Evolutionary conservation across 64 coral and sea anemone genomes (phyloP), one percentile per base, ranked within the genome.

Genomic region (Actinia equina): DNA sequence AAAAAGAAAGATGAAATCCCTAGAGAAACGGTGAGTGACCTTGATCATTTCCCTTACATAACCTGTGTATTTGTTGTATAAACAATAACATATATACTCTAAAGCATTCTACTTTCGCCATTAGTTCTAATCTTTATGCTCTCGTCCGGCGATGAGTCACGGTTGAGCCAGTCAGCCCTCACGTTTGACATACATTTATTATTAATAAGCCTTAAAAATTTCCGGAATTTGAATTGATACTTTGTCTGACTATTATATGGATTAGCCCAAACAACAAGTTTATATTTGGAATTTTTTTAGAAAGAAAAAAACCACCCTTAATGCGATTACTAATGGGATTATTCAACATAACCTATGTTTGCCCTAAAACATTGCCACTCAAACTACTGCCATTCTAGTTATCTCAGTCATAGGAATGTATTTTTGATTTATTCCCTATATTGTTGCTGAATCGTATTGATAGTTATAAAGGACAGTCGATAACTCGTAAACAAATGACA

Each of bases 1-100:
- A 52, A 81, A 81, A 81, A 44, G 49, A 44, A 81, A 81, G 78
- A 22, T 81, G 44, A 81, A 81, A 52, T 18, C 27, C 44, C 45
- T 81, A 17, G 78, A 81, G 44, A 17, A n/a, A 81, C 16, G 78
- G 78, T 81, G 23, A 52, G 78, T 81, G 26, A 23, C 62, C 18
- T 74, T 11, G 12, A 13, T 26, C 14, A 30, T 74, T 27, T 74
- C 41, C 25, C 41, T 74, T 16, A 14, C 11, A 12, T 57, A 57
- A 57, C 15, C 15, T 57, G 55, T 57, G 15, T 57, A 16, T 57
- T 57, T 57, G 11, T 13, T 57, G 55, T 57, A 57, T 57, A 57
- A 57, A 57, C 55, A 57, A 57, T 5, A 2, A 57, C 55, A 16
- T 57, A 54, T 54, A 0, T 57, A 57, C 55, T 12, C 13, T 57